phyloP scores from a whole-genome alignment of 2,113 vertebrate species.

The Alexandromys fortis region DNA sequence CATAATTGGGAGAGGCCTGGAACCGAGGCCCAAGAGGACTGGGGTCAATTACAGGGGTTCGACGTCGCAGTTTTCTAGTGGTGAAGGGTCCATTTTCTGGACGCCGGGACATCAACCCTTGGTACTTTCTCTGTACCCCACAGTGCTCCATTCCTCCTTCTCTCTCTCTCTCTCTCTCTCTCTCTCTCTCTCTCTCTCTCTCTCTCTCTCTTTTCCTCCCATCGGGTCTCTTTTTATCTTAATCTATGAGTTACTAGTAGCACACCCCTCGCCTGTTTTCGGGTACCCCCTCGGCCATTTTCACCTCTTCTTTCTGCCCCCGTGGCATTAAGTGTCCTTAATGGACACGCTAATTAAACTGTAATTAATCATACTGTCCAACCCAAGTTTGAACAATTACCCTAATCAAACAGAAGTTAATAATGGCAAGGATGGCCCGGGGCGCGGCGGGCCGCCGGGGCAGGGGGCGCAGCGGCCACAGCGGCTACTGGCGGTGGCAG shows the following conservation, averaged over 20 bases:
- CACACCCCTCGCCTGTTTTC: not conserved
- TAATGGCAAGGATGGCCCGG: constrained; percentile 88
- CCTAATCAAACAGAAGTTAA: constrained; percentile 91
- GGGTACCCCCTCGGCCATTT: not conserved
- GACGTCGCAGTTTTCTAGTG: not conserved
- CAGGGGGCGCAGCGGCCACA: constrained; percentile 77
- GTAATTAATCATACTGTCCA: constrained; percentile 94
- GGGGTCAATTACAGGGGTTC: not conserved
- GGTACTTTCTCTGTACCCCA: not conserved
- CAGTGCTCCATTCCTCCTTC: not conserved
- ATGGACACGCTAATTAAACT: constrained; percentile 92
- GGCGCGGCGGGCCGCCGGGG: constrained; percentile 81
- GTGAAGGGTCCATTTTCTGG: not conserved
- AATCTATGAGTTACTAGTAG: constrained; percentile 1
- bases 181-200: too few relatives aligned
- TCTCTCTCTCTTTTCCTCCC: not conserved
- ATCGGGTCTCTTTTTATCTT: not conserved
- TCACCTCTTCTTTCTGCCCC: constrained; percentile 26
- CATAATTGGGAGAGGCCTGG: not conserved
- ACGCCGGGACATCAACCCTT: not conserved
- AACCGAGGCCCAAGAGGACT: too few relatives aligned
- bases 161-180: not conserved
- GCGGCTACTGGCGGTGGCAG: constrained; percentile 46
- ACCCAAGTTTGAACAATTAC: constrained; percentile 91
- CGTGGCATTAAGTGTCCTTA: constrained; percentile 86